A percentile compares a stretch with the other conserved stretches of the same genome.
Evolutionary conservation across 2,888 invertebrate genomes (phyloP).

Genomic region (Drosophila multiciliata): DNA sequence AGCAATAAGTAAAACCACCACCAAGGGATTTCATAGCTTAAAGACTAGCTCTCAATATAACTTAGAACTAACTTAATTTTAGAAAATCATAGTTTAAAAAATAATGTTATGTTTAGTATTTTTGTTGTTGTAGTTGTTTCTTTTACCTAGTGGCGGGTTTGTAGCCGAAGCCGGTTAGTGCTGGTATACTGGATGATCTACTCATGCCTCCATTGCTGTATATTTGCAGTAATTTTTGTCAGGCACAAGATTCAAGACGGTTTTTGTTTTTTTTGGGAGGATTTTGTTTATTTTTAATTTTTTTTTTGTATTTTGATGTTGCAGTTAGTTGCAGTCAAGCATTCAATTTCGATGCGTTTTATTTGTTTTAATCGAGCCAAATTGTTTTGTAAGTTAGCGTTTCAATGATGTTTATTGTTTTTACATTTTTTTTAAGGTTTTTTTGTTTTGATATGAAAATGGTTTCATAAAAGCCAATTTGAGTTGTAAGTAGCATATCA

Average conservation of each 20-base stretch:
- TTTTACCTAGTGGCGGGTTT: constrained; percentile 85
- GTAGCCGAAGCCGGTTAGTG: constrained; percentile 87
- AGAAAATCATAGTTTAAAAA: constrained; percentile 21
- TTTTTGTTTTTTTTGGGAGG: constrained; percentile 17
- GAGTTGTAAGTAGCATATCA: constrained; percentile 36
- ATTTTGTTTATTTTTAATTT: constrained; percentile 17
- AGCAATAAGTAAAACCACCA: constrained; percentile 53
- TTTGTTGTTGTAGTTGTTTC: constrained; percentile 26
- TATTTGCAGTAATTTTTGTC: constrained; percentile 48
- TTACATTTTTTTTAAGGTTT: background rate
- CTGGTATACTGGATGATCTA: constrained; percentile 96
- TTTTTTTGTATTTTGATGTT: constrained; percentile 49
- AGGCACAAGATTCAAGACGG: constrained; percentile 53
- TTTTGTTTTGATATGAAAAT: constrained; percentile 7
- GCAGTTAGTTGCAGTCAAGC: constrained; percentile 70
- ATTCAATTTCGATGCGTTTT: constrained; percentile 52
- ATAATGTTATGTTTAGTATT: constrained; percentile 63
- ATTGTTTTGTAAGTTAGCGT: constrained; percentile 57
- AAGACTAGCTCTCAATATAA: background rate
- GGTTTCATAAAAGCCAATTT: constrained; percentile 30
- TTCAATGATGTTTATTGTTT: constrained; percentile 41
- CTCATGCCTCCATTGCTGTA: constrained; percentile 90
- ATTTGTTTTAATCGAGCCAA: constrained; percentile 61
- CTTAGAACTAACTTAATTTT: constrained; percentile 22
- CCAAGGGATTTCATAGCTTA: constrained; percentile 26